A percentile compares a stretch with the other conserved stretches of the same genome.
Conservation (phyloP, 2,113 vertebrate species). For the Triplophysa rosa region DNA sequence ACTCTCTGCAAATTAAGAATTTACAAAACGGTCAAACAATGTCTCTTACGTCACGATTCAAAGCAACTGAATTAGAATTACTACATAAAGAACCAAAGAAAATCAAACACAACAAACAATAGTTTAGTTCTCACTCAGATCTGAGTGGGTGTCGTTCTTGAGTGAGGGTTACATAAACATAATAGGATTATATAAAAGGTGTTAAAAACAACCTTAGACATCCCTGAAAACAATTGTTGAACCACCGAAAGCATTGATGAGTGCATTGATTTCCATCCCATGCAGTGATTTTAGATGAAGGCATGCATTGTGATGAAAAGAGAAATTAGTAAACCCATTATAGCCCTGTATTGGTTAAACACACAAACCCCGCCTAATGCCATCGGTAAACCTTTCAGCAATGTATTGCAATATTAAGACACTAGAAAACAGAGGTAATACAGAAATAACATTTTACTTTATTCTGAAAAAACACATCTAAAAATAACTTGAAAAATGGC, state of each 20-base stretch:
- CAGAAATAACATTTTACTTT: conserved; percentile 18
- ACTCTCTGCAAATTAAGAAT: conserved; percentile 39
- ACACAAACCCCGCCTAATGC: conserved; percentile 18
- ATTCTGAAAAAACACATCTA: conserved; percentile 23
- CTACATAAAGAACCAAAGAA: not conserved
- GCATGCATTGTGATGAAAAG: conserved; percentile 16
- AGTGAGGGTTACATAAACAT: not conserved
- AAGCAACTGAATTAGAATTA: not conserved
- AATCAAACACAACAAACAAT: not conserved
- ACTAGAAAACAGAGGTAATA: conserved; percentile 18
- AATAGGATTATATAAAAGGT: conserved; percentile 5
- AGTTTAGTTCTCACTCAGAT: not conserved
- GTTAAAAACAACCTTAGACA: conserved; percentile 32
- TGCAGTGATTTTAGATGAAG: conserved; percentile 22
- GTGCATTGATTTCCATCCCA: conserved; percentile 25
- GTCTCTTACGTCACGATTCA: not conserved
- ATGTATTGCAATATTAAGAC: not conserved
- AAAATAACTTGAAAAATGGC: conserved; percentile 13
- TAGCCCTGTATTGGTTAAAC: not conserved
- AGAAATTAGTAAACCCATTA: conserved; percentile 21
- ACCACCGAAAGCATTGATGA: not conserved
- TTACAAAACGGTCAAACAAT: not conserved
- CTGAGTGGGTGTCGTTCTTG: not conserved
- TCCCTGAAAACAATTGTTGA: conserved; percentile 16
- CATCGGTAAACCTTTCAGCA: not conserved